Base-by-base conservation (phyloP, 2,888 invertebrate species). In the Anticlea derivata region DNA sequence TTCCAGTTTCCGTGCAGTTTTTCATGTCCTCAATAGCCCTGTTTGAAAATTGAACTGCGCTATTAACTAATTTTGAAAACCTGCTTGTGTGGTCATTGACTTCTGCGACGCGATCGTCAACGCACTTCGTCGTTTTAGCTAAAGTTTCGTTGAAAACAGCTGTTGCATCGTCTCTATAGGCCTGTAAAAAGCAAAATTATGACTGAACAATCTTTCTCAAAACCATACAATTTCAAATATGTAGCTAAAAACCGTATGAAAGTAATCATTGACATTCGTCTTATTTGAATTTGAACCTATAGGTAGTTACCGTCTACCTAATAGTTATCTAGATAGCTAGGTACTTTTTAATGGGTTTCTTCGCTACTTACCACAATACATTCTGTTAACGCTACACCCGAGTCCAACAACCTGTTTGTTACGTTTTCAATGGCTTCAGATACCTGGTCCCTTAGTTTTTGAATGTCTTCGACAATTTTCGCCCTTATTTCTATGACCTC, bases 321-420 rank as follows among this genome's bases (percentile, higher is more conserved):
- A n/a, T n/a, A n/a, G 5, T 31, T 31, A 2, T 30, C 2, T 7
- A n/a, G 24, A n/a, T 26, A 26, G 27, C 5, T 27, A 10, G 5
- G 1, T 27, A 27, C 27, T 2, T 2, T 17, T 17, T 17, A 4
- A 17, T 3, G 4, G 17, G 4, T 17, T 17, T 26, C 10, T 27
- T 27, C 2, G 1, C 7, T 17, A 72, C 78, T 71, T 70, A 89
- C 89, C 55, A 77, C 68, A 43, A 86, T 70, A 57, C 88, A 89
- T 1, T 66, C 67, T 8, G 61, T 66, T 0, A 87, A 70, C 1
- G 69, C 75, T 2, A 65, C 55, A 2, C 73, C 74, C 2, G 80
- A 73, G 12, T 71, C 68, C 0, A 68, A 60, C 5, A 87, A 64
- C 47, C 63, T 81, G 7, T 80, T 72, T 20, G 66, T 58, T 0